Evolutionary conservation across 2,888 invertebrate genomes (phyloP).

Genomic region (Calameuta idolon): DNA sequence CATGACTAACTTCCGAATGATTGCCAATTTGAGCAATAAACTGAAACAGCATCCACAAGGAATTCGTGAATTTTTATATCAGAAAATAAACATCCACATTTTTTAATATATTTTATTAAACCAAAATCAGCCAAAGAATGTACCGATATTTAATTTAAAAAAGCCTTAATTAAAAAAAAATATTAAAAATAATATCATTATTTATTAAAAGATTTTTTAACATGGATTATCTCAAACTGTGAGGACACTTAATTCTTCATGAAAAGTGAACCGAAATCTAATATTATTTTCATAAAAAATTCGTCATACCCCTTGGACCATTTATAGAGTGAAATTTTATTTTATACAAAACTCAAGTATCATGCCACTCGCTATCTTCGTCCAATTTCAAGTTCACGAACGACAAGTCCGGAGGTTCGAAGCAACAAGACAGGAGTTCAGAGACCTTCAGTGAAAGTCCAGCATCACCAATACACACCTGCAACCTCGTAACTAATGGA

Average conservation of each 20-base stretch:
- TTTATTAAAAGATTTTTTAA: background rate
- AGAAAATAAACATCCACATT: background rate
- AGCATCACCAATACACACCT: constrained; percentile 32
- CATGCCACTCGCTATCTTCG: constrained; percentile 22
- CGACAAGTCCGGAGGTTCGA: constrained; percentile 27
- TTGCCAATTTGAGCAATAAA: too few species aligned
- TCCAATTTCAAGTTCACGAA: constrained; percentile 52
- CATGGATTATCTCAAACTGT: background rate
- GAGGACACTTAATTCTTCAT: background rate
- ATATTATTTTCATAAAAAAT: background rate
- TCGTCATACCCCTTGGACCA: background rate
- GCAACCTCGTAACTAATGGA: constrained; percentile 3
- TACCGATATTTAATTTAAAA: too few species aligned
- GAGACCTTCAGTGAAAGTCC: constrained; percentile 62
- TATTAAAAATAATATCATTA: background rate
- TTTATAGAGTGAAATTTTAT: background rate
- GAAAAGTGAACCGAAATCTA: background rate
- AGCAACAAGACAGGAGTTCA: constrained; percentile 41
- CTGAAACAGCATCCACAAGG: too few species aligned
- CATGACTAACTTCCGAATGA: too few species aligned
- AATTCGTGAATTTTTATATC: too few species aligned
- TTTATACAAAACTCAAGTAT: background rate
- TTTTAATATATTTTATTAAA: background rate
- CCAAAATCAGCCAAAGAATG: background rate
- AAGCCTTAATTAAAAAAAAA: background rate